These are phyloP conservation scores for Astyanax mexicanus DNA, from an alignment of 2,797 vertebrate genomes.

Conservation along the genomic window DNA sequence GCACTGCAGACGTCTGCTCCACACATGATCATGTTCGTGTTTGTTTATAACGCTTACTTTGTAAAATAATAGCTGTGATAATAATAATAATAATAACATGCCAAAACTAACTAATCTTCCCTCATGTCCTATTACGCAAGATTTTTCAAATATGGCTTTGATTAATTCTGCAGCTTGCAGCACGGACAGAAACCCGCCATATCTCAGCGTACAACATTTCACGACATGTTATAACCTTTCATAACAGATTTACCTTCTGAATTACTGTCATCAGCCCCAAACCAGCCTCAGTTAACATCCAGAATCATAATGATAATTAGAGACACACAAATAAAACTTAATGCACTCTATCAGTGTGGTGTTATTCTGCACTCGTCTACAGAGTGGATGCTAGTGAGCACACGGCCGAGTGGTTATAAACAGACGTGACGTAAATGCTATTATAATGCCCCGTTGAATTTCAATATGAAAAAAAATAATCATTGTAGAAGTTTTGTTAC, in stretches of 20 bases:
- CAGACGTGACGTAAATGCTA: conserved; percentile 9
- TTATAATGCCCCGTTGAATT: conserved; percentile 46
- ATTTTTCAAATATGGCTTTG: conserved; percentile 29
- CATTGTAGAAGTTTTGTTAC: conserved; percentile 12
- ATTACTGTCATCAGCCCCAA: background rate
- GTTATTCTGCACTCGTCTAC: too few relatives aligned
- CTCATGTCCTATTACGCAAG: background rate
- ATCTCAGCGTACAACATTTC: background rate
- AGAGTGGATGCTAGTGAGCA: too few relatives aligned
- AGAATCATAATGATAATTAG: background rate
- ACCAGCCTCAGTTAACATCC: background rate
- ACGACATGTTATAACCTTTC: too few relatives aligned
- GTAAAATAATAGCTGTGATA: background rate
- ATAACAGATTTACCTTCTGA: background rate
- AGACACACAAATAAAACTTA: background rate
- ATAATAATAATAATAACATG: too few relatives aligned
- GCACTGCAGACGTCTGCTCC: background rate
- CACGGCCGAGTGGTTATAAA: too few relatives aligned
- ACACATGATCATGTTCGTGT: too few relatives aligned
- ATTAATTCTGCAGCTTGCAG: background rate
- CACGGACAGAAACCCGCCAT: too few relatives aligned
- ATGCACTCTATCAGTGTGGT: background rate
- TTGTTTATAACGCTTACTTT: background rate
- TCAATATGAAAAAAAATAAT: conserved; percentile 52
- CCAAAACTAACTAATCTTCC: background rate